Percentiles rank a stretch among this genome's conserved stretches.
Conservation (phyloP, 2,888 invertebrate genomes). For the Temnothorax rugatulus region DNA sequence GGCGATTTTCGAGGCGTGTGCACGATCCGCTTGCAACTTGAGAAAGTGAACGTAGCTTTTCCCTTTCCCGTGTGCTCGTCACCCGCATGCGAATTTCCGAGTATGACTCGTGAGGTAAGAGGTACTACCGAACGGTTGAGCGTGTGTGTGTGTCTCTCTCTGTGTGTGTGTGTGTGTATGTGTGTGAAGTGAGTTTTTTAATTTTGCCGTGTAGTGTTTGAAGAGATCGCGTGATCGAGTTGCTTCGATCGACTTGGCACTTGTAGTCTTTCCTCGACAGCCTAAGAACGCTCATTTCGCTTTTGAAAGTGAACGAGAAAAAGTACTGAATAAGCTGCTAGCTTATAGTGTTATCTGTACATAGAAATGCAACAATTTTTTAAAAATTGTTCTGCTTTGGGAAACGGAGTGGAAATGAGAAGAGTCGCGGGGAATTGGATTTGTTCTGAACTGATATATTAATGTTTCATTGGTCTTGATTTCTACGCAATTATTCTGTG, state of each 20-base stretch:
- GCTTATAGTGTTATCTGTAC: background rate
- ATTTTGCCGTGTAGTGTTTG: constrained; percentile 35
- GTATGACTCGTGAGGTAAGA: constrained; percentile 44
- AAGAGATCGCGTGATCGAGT: constrained; percentile 25
- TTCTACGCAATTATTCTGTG: background rate
- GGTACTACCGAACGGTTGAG: constrained; percentile 19
- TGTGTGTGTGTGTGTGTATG: background rate
- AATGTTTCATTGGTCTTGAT: background rate
- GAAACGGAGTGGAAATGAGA: constrained; percentile 25
- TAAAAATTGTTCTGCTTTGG: background rate
- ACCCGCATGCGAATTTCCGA: constrained; percentile 42
- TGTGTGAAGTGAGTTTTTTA: constrained; percentile 5
- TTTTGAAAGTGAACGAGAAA: constrained; percentile 18
- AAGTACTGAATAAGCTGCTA: background rate
- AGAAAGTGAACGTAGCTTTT: constrained; percentile 41
- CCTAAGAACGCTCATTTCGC: constrained; percentile 1
- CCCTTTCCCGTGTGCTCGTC: constrained; percentile 18
- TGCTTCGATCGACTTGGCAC: constrained; percentile 13
- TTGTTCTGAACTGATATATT: background rate
- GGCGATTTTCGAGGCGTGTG: constrained; percentile 51
- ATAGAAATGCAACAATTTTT: background rate
- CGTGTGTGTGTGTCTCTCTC: background rate
- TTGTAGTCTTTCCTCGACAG: background rate
- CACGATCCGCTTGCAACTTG: constrained; percentile 42
- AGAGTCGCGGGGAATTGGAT: background rate